phyloP scores from a whole-genome alignment of 2,797 vertebrate species.

The Poecilia velifera region DNA sequence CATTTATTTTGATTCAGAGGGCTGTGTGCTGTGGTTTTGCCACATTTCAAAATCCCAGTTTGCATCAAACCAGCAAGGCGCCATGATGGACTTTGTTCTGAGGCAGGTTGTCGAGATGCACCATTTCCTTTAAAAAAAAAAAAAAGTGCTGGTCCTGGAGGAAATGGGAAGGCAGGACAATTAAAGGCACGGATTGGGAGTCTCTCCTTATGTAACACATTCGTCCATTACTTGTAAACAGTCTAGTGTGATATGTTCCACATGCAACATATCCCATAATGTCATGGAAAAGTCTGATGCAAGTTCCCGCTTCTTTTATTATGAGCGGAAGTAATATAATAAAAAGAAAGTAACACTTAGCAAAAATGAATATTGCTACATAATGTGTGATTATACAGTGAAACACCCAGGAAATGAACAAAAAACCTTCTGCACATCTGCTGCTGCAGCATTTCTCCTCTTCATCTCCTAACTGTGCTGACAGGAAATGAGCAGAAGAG shows the following conservation, averaged over 20 bases:
- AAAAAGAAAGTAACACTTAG: neutral
- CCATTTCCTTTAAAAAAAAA: neutral
- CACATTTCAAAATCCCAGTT: neutral
- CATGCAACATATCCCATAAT: neutral
- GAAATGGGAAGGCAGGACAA: neutral
- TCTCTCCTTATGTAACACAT: neutral
- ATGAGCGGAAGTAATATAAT: neutral
- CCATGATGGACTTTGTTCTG: neutral
- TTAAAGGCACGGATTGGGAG: neutral
- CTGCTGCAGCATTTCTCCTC: neutral
- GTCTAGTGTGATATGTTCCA: neutral
- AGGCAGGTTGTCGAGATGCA: neutral
- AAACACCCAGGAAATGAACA: neutral
- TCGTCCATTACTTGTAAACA: conserved; percentile 1
- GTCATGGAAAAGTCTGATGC: neutral
- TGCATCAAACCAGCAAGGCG: neutral
- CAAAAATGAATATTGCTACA: neutral
- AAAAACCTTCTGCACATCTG: neutral
- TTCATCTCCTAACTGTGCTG: neutral
- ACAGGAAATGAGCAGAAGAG: neutral
- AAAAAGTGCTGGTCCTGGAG: neutral
- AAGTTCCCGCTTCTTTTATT: neutral
- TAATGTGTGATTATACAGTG: neutral
- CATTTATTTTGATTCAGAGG: neutral
- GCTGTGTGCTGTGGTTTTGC: neutral